A percentile compares a stretch with the other conserved stretches of the same genome.
These are phyloP conservation scores for Ceuthmochares aereus DNA, from an alignment of 2,113 vertebrate genomes.

Conservation along the genomic window DNA sequence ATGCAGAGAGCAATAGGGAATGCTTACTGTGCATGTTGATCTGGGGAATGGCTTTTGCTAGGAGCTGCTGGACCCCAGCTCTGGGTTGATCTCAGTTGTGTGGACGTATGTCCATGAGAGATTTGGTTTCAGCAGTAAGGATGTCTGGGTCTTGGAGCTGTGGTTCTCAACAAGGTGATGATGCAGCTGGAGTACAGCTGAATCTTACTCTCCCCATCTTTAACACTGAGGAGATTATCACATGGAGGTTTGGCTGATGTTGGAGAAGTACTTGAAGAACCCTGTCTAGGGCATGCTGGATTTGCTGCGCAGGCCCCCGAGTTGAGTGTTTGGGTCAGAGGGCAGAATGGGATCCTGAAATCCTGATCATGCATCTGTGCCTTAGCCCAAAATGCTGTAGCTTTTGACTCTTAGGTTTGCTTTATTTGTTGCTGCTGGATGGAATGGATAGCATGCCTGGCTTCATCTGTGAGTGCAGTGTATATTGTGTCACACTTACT, in stretches of 20 bases:
- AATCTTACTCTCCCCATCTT: not conserved
- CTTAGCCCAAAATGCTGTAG: not conserved
- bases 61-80: not conserved
- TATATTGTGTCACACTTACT: not conserved
- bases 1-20: not conserved
- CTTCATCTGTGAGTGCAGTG: not conserved
- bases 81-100: fast-evolving
- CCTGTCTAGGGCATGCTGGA: not conserved
- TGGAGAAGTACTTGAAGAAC: not conserved
- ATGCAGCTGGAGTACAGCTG: not conserved
- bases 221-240: not conserved
- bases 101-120: not conserved
- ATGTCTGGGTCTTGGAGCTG: not conserved
- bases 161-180: not conserved
- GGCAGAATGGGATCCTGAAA: not conserved
- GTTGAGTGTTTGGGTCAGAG: not conserved
- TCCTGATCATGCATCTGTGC: not conserved
- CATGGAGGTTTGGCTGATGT: not conserved
- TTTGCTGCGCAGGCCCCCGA: not conserved
- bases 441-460: not conserved
- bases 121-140: not conserved
- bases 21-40: not conserved
- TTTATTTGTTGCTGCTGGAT: not conserved
- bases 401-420: not conserved
- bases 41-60: not conserved